Base-by-base conservation (phyloP, 2,797 vertebrate genomes). In the Anabas testudineus region DNA sequence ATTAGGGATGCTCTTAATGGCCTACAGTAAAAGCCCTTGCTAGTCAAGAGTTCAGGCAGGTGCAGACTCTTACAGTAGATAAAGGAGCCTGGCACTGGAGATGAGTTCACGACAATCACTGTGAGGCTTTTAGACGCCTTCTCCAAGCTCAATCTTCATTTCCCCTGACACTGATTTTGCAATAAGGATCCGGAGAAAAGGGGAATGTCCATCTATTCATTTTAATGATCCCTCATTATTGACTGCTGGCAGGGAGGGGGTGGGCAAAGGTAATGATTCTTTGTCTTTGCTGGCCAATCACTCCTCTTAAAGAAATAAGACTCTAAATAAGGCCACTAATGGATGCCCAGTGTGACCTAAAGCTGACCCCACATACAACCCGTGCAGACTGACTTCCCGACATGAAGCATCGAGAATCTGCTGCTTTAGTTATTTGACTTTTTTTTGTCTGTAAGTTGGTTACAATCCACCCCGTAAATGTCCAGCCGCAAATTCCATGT, bases 191-290 rank as follows among this genome's bases (percentile, higher is more conserved):
- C 92, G 90, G 92, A 94, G 92, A 93, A 92, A 94, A 91, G 91
- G 91, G 90, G 91, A 92, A 94, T 90, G 93, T 93, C 92, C 92
- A 94, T 94, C 93, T 95, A 94, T 94, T 94, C 92, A 95, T 94
- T 94, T 93, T 94, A 94, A 95, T 94, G 92, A 94, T 93, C 90
- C 86, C 86, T 93, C 87, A 91, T 93, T 94, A 95, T 95, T 95
- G 94, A 95, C 93, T 92, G 89, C 87, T 91, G 87, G 89, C 88
- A 91, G 91, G 85, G 93, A 91, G 91, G 92, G 91, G 92, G 90
- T 81, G 85, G 89, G 91, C 85, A 88, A 90, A 89, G 91, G 90
- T 95, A 93, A 94, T 94, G 93, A 94, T 93, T 94, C 92, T 90
- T 90, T 93, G 90, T 92, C 91, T 92, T 92, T 83, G 87, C 91